phyloP scores from a whole-genome alignment of 1,140 invertebrate genomes.

The Bombus vancouverensis region DNA sequence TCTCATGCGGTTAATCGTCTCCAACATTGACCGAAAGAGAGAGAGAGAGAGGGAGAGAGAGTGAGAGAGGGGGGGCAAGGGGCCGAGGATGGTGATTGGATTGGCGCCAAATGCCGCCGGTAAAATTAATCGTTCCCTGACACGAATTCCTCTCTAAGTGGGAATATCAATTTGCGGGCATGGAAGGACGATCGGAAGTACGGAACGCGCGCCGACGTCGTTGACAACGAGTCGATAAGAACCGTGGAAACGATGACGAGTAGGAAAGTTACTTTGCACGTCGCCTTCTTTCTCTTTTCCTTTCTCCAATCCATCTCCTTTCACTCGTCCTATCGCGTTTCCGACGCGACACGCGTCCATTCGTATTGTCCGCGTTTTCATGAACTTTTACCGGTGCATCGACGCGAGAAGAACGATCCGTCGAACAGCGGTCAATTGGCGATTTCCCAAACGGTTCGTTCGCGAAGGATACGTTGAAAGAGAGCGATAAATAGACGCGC shows the following conservation, averaged over 20 bases:
- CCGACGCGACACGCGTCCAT: not conserved
- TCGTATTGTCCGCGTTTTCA: not conserved
- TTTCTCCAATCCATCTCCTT: not conserved
- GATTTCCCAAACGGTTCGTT: not conserved
- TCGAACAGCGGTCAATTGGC: not conserved
- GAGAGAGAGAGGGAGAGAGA: too few species aligned
- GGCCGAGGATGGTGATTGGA: slow-evolving; percentile 57
- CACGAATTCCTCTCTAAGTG: slow-evolving; percentile 77
- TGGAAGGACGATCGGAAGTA: slow-evolving; percentile 32
- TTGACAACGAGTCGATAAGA: slow-evolving; percentile 2
- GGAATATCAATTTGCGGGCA: slow-evolving; percentile 75
- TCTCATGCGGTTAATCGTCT: slow-evolving; percentile 41
- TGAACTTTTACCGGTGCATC: too few species aligned
- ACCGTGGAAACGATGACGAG: not conserved
- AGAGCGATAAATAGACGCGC: not conserved
- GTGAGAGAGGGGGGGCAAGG: too few species aligned
- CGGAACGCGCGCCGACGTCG: not conserved
- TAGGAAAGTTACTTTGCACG: not conserved
- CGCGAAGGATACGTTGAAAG: not conserved
- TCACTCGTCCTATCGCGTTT: not conserved
- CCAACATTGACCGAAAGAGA: slow-evolving; percentile 15
- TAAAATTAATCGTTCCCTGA: slow-evolving; percentile 79
- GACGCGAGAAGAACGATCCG: too few species aligned
- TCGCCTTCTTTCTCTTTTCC: not conserved
- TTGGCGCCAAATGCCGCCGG: slow-evolving; percentile 73